phyloP scores from a whole-genome alignment of 2,888 invertebrate genomes.

The Gortyna flavago region DNA sequence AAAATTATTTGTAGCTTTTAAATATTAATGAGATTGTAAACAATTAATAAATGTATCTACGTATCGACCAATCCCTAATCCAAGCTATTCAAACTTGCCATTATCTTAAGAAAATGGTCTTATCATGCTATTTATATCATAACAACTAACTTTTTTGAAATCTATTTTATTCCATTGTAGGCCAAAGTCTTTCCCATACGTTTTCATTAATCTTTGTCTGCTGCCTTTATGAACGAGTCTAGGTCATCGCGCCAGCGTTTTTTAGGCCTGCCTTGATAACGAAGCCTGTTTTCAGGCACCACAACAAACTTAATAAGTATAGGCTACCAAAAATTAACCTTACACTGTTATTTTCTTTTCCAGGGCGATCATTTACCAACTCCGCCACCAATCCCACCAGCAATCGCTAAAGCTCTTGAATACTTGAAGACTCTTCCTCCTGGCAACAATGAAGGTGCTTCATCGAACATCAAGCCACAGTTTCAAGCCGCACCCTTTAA shows the following conservation, averaged over 20 bases:
- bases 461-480: constrained; percentile 81
- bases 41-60: constrained; percentile 25
- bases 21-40: constrained; percentile 25
- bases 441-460: constrained; percentile 77
- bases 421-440: constrained; percentile 90
- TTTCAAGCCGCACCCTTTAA: constrained; percentile 77
- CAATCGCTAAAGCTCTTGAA: constrained; percentile 92
- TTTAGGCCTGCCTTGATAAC: too few relatives aligned
- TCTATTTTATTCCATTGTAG: background rate
- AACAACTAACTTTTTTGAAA: background rate
- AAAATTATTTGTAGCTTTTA: background rate
- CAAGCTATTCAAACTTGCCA: background rate
- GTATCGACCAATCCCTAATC: background rate
- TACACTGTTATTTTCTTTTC: constrained; percentile 55
- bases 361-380: constrained; percentile 94
- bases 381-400: constrained; percentile 94
- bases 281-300: background rate
- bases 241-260: background rate
- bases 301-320: background rate
- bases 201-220: background rate
- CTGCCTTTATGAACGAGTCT: background rate
- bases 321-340: background rate
- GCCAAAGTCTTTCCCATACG: too few relatives aligned
- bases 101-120: background rate
- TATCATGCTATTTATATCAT: background rate